These are phyloP conservation scores for Argentina silus DNA, from an alignment of 2,797 vertebrate species.

Conservation along the genomic window DNA sequence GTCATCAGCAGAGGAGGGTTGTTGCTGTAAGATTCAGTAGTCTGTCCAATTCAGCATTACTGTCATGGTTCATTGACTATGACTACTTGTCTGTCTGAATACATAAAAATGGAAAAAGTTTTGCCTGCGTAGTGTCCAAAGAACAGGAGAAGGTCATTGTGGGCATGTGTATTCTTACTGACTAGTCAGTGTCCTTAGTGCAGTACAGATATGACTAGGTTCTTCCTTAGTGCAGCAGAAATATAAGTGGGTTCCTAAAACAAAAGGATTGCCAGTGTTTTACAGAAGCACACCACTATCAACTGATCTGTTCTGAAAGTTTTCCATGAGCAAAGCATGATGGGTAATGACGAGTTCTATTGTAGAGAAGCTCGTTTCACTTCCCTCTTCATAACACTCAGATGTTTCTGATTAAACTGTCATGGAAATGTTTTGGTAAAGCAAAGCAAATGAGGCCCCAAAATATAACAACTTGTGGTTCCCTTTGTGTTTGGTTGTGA, in stretches of 20 bases:
- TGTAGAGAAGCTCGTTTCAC: not conserved
- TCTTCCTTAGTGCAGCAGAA: not conserved
- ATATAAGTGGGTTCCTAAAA: not conserved
- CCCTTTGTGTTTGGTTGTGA: too few species aligned
- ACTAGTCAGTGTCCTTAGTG: not conserved
- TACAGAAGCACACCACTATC: not conserved
- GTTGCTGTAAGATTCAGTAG: conserved; percentile 3
- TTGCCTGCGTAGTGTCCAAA: not conserved
- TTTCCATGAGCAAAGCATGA: conserved; percentile 2
- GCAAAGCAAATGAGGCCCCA: not conserved
- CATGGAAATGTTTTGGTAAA: not conserved
- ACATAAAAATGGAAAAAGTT: not conserved
- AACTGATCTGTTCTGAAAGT: not conserved
- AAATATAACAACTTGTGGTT: too few species aligned
- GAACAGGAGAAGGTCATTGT: not conserved
- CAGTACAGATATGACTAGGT: too few species aligned
- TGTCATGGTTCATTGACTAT: conserved; percentile 15
- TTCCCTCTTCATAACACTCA: not conserved
- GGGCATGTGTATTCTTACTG: conserved; percentile 4
- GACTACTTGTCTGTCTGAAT: conserved; percentile 1
- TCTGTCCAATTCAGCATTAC: not conserved
- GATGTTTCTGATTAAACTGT: not conserved
- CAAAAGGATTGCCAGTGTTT: not conserved
- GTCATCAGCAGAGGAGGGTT: not conserved
- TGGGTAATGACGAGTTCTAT: not conserved